A percentile compares a stretch with the other conserved stretches of the same genome.
These are phyloP conservation scores for Hylaea fasciaria DNA, from an alignment of 2,888 invertebrate species.

Conservation along the genomic window DNA sequence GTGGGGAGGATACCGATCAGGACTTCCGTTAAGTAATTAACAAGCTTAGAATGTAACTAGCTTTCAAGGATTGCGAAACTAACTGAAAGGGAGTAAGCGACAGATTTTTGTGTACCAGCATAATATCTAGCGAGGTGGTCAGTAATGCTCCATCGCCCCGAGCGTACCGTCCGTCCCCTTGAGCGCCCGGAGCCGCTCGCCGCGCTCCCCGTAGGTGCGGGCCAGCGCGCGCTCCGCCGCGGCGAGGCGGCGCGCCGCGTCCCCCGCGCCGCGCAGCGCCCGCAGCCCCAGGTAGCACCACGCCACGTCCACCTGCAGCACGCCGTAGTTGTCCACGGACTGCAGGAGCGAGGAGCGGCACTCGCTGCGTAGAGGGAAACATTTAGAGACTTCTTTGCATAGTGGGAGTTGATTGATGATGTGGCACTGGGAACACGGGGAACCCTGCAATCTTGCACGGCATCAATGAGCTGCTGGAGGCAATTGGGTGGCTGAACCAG, in stretches of 20 bases:
- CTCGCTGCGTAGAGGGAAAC: slow-evolving; percentile 5
- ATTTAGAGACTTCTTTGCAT: not conserved
- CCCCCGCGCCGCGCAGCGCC: slow-evolving; percentile 84
- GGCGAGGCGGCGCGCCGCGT: slow-evolving; percentile 88
- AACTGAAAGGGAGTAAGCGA: too few relatives aligned
- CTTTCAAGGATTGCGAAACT: too few relatives aligned
- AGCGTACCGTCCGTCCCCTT: slow-evolving; percentile 77
- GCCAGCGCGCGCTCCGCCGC: slow-evolving; percentile 88
- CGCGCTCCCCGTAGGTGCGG: slow-evolving; percentile 82
- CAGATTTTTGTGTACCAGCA: too few relatives aligned
- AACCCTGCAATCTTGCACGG: too few relatives aligned
- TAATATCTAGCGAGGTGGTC: too few relatives aligned
- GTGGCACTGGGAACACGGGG: too few relatives aligned
- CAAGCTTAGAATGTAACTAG: too few relatives aligned
- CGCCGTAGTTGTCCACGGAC: slow-evolving; percentile 92
- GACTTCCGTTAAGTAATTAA: too few relatives aligned
- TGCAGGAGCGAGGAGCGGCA: slow-evolving; percentile 86
- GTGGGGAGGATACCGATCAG: too few relatives aligned
- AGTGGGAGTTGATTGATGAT: too few relatives aligned
- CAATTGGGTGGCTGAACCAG: too few relatives aligned
- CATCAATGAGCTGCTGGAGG: too few relatives aligned
- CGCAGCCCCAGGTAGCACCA: slow-evolving; percentile 94
- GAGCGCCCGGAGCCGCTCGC: slow-evolving; percentile 63
- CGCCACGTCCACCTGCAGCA: slow-evolving; percentile 93
- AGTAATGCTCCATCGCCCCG: slow-evolving; percentile 69